phyloP scores from a whole-genome alignment of 2,113 vertebrate species.

The Apteryx mantelli region DNA sequence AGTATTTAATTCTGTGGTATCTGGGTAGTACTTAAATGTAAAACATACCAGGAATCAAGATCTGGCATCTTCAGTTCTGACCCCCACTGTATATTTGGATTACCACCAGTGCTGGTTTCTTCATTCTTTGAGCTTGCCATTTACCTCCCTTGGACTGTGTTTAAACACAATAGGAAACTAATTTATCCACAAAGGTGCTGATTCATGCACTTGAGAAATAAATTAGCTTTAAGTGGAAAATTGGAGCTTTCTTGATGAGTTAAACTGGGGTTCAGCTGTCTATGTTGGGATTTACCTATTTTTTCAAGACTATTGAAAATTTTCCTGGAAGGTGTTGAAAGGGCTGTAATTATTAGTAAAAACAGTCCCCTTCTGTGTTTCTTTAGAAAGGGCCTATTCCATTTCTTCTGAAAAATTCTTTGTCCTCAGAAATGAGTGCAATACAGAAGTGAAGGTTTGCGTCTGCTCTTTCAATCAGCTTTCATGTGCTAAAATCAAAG shows the following conservation, averaged over 20 bases:
- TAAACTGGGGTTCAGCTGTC: neutral
- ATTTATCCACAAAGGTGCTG: neutral
- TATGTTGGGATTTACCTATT: neutral
- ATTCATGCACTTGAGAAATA: neutral
- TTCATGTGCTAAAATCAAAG: constrained; percentile 81
- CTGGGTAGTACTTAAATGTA: neutral
- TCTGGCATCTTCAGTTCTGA: neutral
- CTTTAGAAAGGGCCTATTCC: neutral
- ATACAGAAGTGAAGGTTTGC: constrained; percentile 42
- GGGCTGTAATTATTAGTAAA: constrained; percentile 17
- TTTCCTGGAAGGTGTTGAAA: constrained; percentile 23
- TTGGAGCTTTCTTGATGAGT: neutral
- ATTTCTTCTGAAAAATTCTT: constrained; percentile 19
- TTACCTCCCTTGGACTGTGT: neutral
- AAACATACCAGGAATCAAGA: neutral
- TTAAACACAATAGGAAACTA: neutral
- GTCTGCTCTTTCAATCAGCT: constrained; percentile 60
- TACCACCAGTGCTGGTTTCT: neutral
- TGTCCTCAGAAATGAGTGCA: constrained; percentile 46
- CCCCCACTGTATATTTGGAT: neutral
- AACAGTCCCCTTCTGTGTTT: neutral
- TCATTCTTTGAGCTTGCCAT: neutral
- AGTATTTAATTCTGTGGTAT: neutral
- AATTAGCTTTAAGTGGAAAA: neutral
- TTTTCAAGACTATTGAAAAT: neutral